These are phyloP conservation scores for Mola mola DNA, from an alignment of 2,113 vertebrate species.

Conservation along the genomic window DNA sequence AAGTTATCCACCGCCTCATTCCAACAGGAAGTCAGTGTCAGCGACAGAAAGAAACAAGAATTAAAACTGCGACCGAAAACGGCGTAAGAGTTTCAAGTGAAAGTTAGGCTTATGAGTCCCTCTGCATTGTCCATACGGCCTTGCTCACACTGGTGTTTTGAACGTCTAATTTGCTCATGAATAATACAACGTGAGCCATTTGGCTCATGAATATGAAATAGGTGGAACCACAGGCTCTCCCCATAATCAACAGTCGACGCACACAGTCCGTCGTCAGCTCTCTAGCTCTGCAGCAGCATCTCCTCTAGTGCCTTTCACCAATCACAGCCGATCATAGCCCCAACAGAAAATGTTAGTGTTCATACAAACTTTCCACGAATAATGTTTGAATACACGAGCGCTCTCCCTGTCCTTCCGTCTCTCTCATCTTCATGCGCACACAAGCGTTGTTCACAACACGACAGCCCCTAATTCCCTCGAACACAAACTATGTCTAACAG, in stretches of 20 bases:
- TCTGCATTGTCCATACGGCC: slow-evolving; percentile 36
- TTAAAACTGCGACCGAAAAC: too few relatives aligned
- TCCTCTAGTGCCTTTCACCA: slow-evolving; percentile 60
- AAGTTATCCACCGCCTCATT: background rate
- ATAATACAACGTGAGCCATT: slow-evolving; percentile 78
- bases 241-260: slow-evolving; percentile 71
- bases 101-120: slow-evolving; percentile 33
- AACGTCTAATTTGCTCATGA: slow-evolving; percentile 76
- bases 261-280: slow-evolving; percentile 59
- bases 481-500: slow-evolving; percentile 36
- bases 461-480: slow-evolving; percentile 32
- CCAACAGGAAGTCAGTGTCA: slow-evolving; percentile 12
- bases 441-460: slow-evolving; percentile 38
- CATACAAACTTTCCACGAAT: slow-evolving; percentile 57
- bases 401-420: slow-evolving; percentile 30
- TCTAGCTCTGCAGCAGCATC: slow-evolving; percentile 47
- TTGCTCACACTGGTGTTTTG: slow-evolving; percentile 65
- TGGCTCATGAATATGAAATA: slow-evolving; percentile 81
- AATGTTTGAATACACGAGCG: slow-evolving; percentile 38
- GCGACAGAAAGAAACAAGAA: slow-evolving; percentile 1
- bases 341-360: slow-evolving; percentile 48
- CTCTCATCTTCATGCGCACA: slow-evolving; percentile 42
- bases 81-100: slow-evolving; percentile 37
- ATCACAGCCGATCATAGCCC: slow-evolving; percentile 54
- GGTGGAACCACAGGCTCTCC: slow-evolving; percentile 69